Evolutionary conservation across 1,140 invertebrate genomes (phyloP).

Genomic region (Brachionus sp.): DNA sequence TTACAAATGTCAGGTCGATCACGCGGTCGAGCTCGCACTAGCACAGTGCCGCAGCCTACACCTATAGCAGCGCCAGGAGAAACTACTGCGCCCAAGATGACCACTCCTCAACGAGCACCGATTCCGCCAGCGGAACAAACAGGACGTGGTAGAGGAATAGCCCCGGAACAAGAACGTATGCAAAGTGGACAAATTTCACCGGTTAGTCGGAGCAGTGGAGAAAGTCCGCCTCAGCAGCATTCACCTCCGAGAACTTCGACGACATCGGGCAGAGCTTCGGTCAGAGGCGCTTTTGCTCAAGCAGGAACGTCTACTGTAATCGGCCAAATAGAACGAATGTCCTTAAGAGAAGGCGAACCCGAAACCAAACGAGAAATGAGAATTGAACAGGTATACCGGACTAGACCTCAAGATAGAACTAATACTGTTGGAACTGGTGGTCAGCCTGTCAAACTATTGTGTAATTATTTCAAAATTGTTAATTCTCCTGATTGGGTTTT

Average conservation of each 20-base stretch:
- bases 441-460: conserved; percentile 60
- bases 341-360: not conserved
- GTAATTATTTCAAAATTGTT: conserved; percentile 73
- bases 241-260: not conserved
- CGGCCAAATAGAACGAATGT: not conserved
- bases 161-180: not conserved
- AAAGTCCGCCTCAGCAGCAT: conserved; percentile 16
- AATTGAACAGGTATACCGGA: not conserved
- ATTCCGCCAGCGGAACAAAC: not conserved
- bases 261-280: not conserved
- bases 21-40: conserved; percentile 29
- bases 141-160: not conserved
- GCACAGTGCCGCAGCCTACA: not conserved
- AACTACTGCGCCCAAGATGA: not conserved
- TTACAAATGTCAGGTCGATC: conserved; percentile 29
- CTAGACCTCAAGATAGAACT: not conserved
- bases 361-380: not conserved
- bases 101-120: not conserved
- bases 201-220: conserved; percentile 8
- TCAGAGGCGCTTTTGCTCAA: not conserved
- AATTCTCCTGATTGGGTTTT: conserved; percentile 70
- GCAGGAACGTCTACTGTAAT: not conserved
- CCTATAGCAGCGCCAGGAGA: not conserved
- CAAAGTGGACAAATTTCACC: conserved; percentile 1
- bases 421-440: conserved; percentile 57